phyloP scores from a whole-genome alignment of 2,797 vertebrate genomes.

The Pitangus sulphuratus region DNA sequence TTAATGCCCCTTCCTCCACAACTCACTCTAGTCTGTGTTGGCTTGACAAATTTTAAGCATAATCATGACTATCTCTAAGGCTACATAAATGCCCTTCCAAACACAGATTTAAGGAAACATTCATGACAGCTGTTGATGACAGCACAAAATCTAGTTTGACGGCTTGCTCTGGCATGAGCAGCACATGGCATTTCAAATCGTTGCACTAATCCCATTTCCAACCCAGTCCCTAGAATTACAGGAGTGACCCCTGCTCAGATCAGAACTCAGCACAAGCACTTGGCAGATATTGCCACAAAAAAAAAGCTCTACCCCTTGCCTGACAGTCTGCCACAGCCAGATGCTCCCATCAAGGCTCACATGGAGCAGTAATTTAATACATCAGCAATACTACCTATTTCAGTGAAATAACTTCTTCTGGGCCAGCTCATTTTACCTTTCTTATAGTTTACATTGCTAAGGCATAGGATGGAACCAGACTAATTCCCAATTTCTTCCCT shows the following conservation, averaged over 20 bases:
- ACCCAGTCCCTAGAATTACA: neutral
- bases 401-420: neutral
- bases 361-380: neutral
- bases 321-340: neutral
- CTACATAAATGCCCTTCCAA: neutral
- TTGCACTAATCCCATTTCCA: slow-evolving; percentile 6
- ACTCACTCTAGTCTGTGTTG: neutral
- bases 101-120: neutral
- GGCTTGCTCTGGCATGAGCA: neutral
- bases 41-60: neutral
- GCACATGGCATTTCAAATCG: neutral
- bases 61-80: neutral
- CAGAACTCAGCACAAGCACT: neutral
- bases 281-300: neutral
- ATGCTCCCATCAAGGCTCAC: neutral
- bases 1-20: neutral
- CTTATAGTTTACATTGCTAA: neutral
- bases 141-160: slow-evolving; percentile 25
- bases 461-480: neutral
- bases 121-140: slow-evolving; percentile 21
- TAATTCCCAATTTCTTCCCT: neutral
- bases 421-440: neutral
- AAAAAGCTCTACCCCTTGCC: neutral
- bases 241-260: neutral
- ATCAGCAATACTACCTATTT: neutral